These are phyloP conservation scores for Pachliopta kotzebuea DNA, from an alignment of 2,888 invertebrate species.

Conservation along the genomic window DNA sequence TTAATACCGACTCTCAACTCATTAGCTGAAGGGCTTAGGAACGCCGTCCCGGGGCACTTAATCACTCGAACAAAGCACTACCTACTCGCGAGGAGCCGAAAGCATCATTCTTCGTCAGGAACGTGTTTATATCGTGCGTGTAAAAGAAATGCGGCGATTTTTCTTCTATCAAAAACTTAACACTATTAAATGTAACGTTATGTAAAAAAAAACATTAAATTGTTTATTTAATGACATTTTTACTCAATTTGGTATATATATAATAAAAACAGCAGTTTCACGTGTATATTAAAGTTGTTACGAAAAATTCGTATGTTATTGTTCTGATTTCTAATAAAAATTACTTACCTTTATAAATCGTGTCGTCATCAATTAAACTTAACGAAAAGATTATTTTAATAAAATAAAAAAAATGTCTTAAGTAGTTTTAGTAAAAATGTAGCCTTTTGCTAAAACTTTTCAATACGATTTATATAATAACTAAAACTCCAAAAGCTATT, in stretches of 20 bases:
- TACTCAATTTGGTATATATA: not conserved
- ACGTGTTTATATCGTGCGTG: conserved; percentile 55
- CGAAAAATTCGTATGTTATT: too few species aligned
- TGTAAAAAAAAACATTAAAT: not conserved
- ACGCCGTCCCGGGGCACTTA: conserved; percentile 70
- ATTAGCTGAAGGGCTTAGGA: conserved; percentile 80
- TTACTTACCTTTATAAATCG: too few species aligned
- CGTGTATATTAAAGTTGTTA: not conserved
- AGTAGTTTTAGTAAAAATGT: too few species aligned
- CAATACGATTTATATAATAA: too few species aligned
- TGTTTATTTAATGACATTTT: not conserved
- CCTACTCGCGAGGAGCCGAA: conserved; percentile 76
- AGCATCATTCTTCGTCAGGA: conserved; percentile 81
- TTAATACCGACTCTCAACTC: conserved; percentile 77
- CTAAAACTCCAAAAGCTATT: too few species aligned
- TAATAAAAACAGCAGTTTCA: not conserved
- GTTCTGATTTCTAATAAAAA: too few species aligned
- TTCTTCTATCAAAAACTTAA: not conserved
- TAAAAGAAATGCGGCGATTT: conserved; percentile 33
- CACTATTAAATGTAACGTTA: not conserved
- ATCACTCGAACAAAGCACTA: conserved; percentile 79
- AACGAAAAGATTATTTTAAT: too few species aligned
- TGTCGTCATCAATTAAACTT: too few species aligned
- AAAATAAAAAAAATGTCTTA: too few species aligned
- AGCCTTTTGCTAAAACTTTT: too few species aligned